Percentiles rank a stretch among this genome's conserved stretches.
phyloP scores from a whole-genome alignment of 2,888 invertebrate genomes.

The Lasioglossum vierecki region DNA sequence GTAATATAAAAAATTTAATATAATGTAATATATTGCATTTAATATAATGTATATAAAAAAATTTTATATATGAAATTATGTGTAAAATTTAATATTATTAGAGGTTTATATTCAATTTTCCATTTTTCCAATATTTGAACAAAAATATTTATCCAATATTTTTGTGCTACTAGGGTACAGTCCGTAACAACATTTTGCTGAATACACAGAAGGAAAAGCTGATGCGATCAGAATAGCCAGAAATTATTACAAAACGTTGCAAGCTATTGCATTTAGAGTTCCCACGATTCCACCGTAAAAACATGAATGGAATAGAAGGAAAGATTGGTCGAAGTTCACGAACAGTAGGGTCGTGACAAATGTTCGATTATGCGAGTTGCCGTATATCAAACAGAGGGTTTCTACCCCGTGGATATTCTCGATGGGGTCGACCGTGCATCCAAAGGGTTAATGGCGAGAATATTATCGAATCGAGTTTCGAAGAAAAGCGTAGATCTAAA shows the following conservation, averaged over 20 bases:
- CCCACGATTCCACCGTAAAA: not conserved
- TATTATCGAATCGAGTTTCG: not conserved
- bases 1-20: no score
- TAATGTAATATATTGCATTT: no score
- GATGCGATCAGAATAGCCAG: no score
- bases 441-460: not conserved
- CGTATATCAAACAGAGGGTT: not conserved
- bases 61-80: no score
- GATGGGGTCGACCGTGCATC: not conserved
- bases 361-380: not conserved
- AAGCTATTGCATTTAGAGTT: not conserved
- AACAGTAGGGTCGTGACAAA: not conserved
- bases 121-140: no score
- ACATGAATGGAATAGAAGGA: not conserved
- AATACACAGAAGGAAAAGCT: no score
- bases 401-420: not conserved
- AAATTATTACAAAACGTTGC: not conserved
- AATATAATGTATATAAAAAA: no score
- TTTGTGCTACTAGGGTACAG: no score
- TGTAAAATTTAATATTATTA: no score
- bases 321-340: not conserved
- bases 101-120: no score
- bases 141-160: no score
- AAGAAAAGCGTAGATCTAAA: not conserved
- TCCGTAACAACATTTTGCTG: not conserved